A percentile compares a stretch with the other conserved stretches of the same genome.
Conservation (phyloP, 2,797 vertebrate genomes). For the Pseudomugil tenellus region DNA sequence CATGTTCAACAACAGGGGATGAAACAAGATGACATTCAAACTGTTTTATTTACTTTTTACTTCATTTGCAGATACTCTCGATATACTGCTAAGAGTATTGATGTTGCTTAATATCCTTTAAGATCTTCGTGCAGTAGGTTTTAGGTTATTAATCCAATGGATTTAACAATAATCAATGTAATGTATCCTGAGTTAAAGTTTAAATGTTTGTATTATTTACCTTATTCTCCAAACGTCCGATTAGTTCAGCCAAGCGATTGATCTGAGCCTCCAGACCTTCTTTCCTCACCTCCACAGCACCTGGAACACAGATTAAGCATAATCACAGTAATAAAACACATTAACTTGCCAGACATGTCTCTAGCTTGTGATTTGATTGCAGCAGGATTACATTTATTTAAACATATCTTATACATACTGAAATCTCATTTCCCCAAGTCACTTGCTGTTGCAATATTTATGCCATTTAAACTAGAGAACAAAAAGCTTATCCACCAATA, state of each 20-base stretch:
- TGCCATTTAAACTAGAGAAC: neutral
- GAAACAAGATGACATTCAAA: too few species aligned
- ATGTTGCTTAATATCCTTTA: neutral
- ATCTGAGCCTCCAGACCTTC: constrained; percentile 93
- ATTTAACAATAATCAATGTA: neutral
- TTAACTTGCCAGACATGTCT: neutral
- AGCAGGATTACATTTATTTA: constrained; percentile 11
- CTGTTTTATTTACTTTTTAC: too few species aligned
- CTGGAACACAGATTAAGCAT: constrained; percentile 68
- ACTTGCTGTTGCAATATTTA: constrained; percentile 1
- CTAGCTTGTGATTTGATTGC: neutral
- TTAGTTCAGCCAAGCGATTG: constrained; percentile 92
- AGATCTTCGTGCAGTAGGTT: too few species aligned
- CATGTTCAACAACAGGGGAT: too few species aligned
- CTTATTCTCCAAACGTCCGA: constrained; percentile 95
- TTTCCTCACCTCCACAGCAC: constrained; percentile 86
- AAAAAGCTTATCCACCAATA: constrained; percentile 11
- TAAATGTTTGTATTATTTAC: constrained; percentile 68
- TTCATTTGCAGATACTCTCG: too few species aligned
- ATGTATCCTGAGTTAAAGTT: constrained; percentile 1
- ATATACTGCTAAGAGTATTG: too few species aligned
- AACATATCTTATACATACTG: neutral
- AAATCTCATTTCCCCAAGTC: constrained; percentile 6
- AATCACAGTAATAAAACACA: neutral
- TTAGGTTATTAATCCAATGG: too few species aligned